Base-by-base conservation (phyloP, 2,888 invertebrate genomes). In the Aspidiotus rigidus region DNA sequence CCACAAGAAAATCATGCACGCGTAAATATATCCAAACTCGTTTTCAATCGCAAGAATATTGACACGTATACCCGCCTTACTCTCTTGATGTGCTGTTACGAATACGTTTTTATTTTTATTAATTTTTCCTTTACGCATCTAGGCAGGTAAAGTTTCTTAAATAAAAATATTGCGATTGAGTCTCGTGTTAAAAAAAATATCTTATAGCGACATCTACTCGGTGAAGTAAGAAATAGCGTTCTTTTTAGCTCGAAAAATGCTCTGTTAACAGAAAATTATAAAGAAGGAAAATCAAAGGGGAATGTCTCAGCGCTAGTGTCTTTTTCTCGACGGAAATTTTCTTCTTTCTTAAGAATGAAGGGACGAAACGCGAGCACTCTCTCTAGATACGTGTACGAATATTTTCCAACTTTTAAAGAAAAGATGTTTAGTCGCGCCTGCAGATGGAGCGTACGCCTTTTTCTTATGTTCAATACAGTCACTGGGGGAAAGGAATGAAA, bases 1-100 rank as follows among this genome's bases (percentile, higher is more conserved):
- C 66, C 66, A 59, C 66, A 59, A 66, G 66, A 66, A 66, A 66
- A 66, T 66, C 66, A 66, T 66, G 59, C 66, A 59, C 66, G 59
- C 66, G 59, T 62, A 53, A 28, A 28, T 28, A 28, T 28, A 28
- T 28, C 28, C 28, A 28, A 28, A 28, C 28, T 28, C 28, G 28
- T 28, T 28, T 28, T 28, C 28, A 28, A 28, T 28, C 28, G 28
- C 28, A 28, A 28, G 28, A 28, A 28, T 28, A 28, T 28, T 5
- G 28, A 28, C 28, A 28, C 28, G 28, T 28, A 28, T 28, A 1
- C 28, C 28, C 28, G 28, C 28, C 28, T 28, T 28, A 3, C 5
- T 3, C 28, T 28, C 28, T 28, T 28, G 49, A 49, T n/a, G 49
- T 1, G 6, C 10, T 13, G 6, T 49, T 49, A 49, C 3, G 10